phyloP scores from a whole-genome alignment of 2,797 vertebrate species.

The Hemibagrus guttatus region DNA sequence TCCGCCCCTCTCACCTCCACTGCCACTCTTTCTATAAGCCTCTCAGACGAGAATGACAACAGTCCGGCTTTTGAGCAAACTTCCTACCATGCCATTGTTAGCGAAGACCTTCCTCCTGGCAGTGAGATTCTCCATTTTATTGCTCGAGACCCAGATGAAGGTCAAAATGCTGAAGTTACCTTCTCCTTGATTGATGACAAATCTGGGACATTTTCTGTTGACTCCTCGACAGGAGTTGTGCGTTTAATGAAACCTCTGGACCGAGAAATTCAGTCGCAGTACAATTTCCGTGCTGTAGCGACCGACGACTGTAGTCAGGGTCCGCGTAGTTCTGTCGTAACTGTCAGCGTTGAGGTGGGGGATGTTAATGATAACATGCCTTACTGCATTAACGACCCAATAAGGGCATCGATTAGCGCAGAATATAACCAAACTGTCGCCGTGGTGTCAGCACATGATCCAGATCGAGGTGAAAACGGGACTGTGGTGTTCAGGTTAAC shows the following conservation, averaged over 20 bases:
- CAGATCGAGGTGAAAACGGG: slow-evolving; percentile 83
- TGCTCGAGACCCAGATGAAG: slow-evolving; percentile 83
- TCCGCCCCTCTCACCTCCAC: slow-evolving; percentile 72
- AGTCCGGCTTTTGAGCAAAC: slow-evolving; percentile 76
- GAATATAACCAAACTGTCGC: slow-evolving; percentile 64
- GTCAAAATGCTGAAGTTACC: slow-evolving; percentile 78
- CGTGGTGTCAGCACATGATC: slow-evolving; percentile 76
- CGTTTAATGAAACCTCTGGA: slow-evolving; percentile 77
- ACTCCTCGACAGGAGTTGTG: slow-evolving; percentile 74
- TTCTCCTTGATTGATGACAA: slow-evolving; percentile 81
- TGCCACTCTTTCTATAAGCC: slow-evolving; percentile 72
- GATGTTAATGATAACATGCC: slow-evolving; percentile 91
- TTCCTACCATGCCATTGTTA: slow-evolving; percentile 77
- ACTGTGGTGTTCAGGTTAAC: slow-evolving; percentile 74
- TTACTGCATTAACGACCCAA: slow-evolving; percentile 76
- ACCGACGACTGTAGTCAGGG: slow-evolving; percentile 77
- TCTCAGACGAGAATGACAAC: slow-evolving; percentile 92
- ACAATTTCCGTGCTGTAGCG: slow-evolving; percentile 79
- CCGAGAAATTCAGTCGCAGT: slow-evolving; percentile 78
- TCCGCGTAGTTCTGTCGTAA: slow-evolving; percentile 76
- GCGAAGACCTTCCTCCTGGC: slow-evolving; percentile 80
- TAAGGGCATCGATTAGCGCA: background rate
- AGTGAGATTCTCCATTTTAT: slow-evolving; percentile 75
- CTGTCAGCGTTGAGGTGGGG: slow-evolving; percentile 78
- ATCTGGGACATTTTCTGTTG: slow-evolving; percentile 78